A percentile compares a stretch with the other conserved stretches of the same genome.
Evolutionary conservation across 2,797 vertebrate genomes (phyloP).

Genomic region (Argya squamiceps): DNA sequence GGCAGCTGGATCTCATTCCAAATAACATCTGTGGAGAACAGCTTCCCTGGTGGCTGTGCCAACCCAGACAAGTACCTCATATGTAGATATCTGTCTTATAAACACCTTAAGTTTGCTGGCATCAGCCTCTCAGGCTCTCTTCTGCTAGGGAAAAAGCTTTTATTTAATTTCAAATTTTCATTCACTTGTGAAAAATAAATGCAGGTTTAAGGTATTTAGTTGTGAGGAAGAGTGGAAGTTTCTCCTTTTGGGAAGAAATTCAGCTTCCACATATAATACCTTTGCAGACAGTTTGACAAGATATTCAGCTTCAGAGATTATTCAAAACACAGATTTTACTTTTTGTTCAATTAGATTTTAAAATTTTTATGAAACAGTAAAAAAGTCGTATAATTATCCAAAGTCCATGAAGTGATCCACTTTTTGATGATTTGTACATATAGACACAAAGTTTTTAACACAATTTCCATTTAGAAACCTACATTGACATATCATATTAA

Average conservation of each 20-base stretch:
- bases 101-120: background rate
- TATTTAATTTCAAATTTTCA: background rate
- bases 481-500: background rate
- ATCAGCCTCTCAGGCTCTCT: background rate
- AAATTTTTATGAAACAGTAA: background rate
- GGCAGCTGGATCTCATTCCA: background rate
- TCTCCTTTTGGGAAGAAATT: background rate
- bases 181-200: background rate
- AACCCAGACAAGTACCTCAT: background rate
- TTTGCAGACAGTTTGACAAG: background rate
- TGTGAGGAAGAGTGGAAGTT: background rate
- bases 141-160: background rate
- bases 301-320: background rate
- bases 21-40: background rate
- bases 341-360: background rate
- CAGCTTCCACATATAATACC: rapidly evolving
- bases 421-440: background rate
- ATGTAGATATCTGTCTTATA: background rate
- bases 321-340: background rate
- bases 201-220: background rate
- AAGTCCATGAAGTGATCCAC: background rate
- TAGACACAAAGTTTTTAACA: background rate
- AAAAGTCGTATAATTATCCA: background rate
- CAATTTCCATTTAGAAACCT: background rate
- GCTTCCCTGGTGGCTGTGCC: background rate